Evolutionary conservation across 2,888 invertebrate species (phyloP).

Genomic region (Eremobia ochroleuca): DNA sequence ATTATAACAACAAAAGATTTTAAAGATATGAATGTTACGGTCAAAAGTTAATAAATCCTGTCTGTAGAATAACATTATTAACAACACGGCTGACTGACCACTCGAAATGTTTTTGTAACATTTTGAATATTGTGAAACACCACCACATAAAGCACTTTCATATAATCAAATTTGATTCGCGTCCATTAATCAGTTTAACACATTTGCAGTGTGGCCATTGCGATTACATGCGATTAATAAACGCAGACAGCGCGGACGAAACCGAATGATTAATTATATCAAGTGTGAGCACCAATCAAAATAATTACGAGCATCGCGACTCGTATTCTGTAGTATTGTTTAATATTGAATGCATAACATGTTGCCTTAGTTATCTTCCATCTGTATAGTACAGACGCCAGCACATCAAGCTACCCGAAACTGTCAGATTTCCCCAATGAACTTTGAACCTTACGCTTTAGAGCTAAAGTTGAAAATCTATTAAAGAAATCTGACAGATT

Average conservation of each 20-base stretch:
- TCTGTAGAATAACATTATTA: conserved; percentile 80
- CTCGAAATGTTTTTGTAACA: conserved; percentile 71
- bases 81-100: conserved; percentile 68
- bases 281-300: conserved; percentile 78
- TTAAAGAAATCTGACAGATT: no score
- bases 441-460: no score
- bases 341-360: conserved; percentile 48
- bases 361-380: conserved; percentile 57
- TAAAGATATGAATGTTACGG: conserved; percentile 70
- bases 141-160: conserved; percentile 76
- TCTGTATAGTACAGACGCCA: conserved; percentile 44
- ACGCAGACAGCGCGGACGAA: conserved; percentile 78
- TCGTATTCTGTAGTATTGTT: conserved; percentile 70
- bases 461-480: no score
- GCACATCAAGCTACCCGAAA: no score
- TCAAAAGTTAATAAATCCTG: conserved; percentile 81
- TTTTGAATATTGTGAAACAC: conserved; percentile 67
- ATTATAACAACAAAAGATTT: conserved; percentile 67
- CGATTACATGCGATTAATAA: conserved; percentile 84
- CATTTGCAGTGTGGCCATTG: conserved; percentile 82
- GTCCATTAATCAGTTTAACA: conserved; percentile 88
- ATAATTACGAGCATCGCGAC: conserved; percentile 77
- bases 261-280: conserved; percentile 85
- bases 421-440: no score
- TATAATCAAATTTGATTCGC: conserved; percentile 86